Conservation (phyloP, 2,797 vertebrate species). For the Otolemur crassicaudatus region DNA sequence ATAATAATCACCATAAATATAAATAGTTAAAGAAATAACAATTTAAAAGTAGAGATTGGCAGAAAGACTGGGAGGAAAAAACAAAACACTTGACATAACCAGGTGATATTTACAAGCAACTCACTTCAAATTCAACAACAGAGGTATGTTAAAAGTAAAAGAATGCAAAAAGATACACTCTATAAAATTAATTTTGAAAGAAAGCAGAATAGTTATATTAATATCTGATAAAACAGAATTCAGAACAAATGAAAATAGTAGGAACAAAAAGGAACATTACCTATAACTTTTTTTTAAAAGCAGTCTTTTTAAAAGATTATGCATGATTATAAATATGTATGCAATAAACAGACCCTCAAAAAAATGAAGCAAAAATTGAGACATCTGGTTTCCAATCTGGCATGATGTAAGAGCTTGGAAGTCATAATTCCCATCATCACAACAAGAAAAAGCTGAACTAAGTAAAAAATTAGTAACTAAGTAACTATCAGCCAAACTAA, state of each 20-base stretch:
- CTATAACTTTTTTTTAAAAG: not conserved
- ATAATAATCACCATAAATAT: not conserved
- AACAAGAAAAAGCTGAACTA: not conserved
- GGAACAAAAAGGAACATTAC: not conserved
- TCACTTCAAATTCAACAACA: slow-evolving; percentile 4
- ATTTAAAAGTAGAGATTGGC: not conserved
- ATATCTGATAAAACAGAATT: not conserved
- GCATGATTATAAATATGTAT: not conserved
- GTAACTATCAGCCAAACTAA: not conserved
- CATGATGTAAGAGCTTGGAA: not conserved
- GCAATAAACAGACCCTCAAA: not conserved
- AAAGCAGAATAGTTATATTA: not conserved
- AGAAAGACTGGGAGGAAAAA: not conserved
- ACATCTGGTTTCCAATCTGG: not conserved
- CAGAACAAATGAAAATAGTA: not conserved
- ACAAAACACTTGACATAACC: not conserved
- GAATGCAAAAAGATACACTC: not conserved
- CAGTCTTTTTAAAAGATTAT: too few relatives aligned
- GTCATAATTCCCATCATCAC: not conserved
- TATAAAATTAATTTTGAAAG: not conserved
- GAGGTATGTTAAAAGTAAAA: not conserved
- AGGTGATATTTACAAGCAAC: not conserved
- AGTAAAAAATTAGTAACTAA: not conserved
- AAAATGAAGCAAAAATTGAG: not conserved
- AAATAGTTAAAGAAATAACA: not conserved